Percentiles rank a stretch among this genome's conserved stretches.
Evolutionary conservation across 2,888 invertebrate genomes (phyloP).

Genomic region (Subacronicta megacephala): DNA sequence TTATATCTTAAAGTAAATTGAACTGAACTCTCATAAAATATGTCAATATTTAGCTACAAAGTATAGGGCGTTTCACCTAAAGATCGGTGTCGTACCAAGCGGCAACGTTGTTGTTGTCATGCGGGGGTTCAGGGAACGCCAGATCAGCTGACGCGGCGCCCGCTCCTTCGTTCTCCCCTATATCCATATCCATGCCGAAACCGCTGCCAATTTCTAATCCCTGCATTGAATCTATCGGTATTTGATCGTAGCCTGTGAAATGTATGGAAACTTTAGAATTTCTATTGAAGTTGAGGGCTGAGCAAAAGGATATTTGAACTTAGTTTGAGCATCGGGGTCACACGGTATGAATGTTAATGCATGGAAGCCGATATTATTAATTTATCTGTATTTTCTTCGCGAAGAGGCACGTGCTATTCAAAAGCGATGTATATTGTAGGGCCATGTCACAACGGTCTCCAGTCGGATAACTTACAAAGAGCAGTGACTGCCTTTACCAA

Average conservation of each 20-base stretch:
- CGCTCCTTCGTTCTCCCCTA: slow-evolving; percentile 95
- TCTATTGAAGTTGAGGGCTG: background rate
- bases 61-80: slow-evolving; percentile 77
- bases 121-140: slow-evolving; percentile 94
- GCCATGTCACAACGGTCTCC: no score
- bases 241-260: slow-evolving; percentile 97
- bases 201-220: slow-evolving; percentile 97
- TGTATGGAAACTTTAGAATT: slow-evolving; percentile 2
- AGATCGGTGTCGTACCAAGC: slow-evolving; percentile 99
- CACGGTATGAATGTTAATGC: slow-evolving; percentile 43
- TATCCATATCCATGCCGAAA: slow-evolving; percentile 97
- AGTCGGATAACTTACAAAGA: no score
- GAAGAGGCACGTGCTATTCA: background rate
- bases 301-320: slow-evolving; percentile 6
- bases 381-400: slow-evolving; percentile 1
- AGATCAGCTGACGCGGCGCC: slow-evolving; percentile 95
- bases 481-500: no score
- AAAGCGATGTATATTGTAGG: no score
- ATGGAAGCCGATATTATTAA: slow-evolving; percentile 26
- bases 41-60: slow-evolving; percentile 28
- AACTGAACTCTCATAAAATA: slow-evolving; percentile 37
- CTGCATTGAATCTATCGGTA: slow-evolving; percentile 99
- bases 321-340: slow-evolving; percentile 37
- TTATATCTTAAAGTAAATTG: slow-evolving; percentile 40
- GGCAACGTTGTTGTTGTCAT: slow-evolving; percentile 97